Evolutionary conservation across 1,140 invertebrate species (phyloP).

Genomic region (Samia ricini): DNA sequence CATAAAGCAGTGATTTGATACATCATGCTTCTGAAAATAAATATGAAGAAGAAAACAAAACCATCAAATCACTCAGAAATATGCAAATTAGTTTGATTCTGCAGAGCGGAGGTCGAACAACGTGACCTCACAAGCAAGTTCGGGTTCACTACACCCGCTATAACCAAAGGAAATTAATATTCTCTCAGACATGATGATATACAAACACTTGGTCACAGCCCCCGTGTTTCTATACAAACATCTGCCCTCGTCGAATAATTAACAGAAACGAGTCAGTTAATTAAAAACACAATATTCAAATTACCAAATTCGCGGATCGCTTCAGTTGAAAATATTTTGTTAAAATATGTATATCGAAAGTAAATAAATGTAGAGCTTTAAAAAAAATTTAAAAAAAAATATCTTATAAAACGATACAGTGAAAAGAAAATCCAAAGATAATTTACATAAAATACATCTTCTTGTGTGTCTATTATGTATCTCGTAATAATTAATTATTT

Average conservation of each 20-base stretch:
- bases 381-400: not conserved
- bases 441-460: too few relatives aligned
- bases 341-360: not conserved
- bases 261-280: constrained; percentile 1
- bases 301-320: not conserved
- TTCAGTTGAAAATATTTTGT: not conserved
- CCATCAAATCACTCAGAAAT: constrained; percentile 36
- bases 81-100: constrained; percentile 44
- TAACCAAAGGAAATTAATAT: constrained; percentile 22
- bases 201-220: constrained; percentile 13
- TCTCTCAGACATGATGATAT: constrained; percentile 23
- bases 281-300: constrained; percentile 5
- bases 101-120: constrained; percentile 26
- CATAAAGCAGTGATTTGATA: too few relatives aligned
- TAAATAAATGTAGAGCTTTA: not conserved
- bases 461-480: too few relatives aligned
- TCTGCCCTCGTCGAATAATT: not conserved
- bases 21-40: constrained; percentile 15
- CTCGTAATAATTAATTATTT: too few relatives aligned
- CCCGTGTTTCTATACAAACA: not conserved
- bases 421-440: too few relatives aligned
- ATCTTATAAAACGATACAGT: not conserved
- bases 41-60: constrained; percentile 28
- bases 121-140: constrained; percentile 18
- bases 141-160: constrained; percentile 21